Percentiles rank a stretch among this genome's conserved stretches.
phyloP scores from a whole-genome alignment of 2,888 invertebrate species.

The Aleiodes testaceus region DNA sequence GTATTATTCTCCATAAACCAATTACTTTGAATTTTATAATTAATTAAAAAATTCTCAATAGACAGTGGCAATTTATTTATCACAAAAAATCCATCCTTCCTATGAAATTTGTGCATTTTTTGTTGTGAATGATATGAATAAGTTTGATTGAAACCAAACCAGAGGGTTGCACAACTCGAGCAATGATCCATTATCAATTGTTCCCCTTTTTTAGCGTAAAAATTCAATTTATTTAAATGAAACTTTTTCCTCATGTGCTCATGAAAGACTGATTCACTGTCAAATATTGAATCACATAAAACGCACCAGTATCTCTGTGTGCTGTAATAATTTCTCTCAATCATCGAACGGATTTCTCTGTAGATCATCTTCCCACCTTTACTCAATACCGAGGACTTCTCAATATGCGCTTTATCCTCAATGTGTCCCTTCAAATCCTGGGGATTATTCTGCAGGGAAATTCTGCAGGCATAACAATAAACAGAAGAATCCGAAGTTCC shows the following conservation, averaged over 20 bases:
- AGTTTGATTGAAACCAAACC: conserved; percentile 41
- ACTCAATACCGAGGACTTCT: neutral
- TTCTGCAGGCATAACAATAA: conserved; percentile 54
- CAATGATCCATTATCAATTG: conserved; percentile 48
- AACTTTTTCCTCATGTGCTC: conserved; percentile 31
- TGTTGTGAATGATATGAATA: conserved; percentile 31
- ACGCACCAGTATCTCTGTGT: conserved; percentile 48
- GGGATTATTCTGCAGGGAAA: conserved; percentile 48
- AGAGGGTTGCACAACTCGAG: conserved; percentile 42
- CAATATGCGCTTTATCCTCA: conserved; percentile 12
- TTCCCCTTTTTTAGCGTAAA: neutral
- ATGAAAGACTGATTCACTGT: conserved; percentile 30
- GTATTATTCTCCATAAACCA: conserved; percentile 48
- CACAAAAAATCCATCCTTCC: conserved; percentile 17
- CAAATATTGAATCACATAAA: neutral
- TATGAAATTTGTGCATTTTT: conserved; percentile 21
- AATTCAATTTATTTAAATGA: conserved; percentile 1
- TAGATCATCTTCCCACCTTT: neutral
- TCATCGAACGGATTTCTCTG: neutral
- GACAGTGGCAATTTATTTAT: conserved; percentile 23
- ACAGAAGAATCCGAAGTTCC: conserved; percentile 51
- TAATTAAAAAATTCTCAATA: conserved; percentile 12
- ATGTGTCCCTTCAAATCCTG: conserved; percentile 37
- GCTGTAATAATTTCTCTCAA: conserved; percentile 46
- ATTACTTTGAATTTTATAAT: conserved; percentile 48